A percentile compares a stretch with the other conserved stretches of the same genome.
phyloP scores from a whole-genome alignment of 2,797 vertebrate genomes.

The Scolopax rusticola region DNA sequence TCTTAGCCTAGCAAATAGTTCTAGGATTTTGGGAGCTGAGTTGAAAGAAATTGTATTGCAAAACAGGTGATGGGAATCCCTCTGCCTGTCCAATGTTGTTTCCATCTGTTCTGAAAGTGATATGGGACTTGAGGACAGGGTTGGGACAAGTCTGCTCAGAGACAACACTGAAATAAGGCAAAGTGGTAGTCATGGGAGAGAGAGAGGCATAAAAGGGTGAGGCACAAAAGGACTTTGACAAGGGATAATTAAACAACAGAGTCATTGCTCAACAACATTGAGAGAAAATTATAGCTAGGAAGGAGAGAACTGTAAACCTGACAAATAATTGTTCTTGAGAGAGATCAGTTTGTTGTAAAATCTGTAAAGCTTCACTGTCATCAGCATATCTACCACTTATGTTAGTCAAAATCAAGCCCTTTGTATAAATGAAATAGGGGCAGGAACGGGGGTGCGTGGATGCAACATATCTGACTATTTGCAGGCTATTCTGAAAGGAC shows the following conservation, averaged over 20 bases:
- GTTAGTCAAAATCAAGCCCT: background rate
- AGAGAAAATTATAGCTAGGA: background rate
- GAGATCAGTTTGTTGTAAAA: background rate
- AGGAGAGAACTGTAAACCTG: background rate
- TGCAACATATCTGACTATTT: background rate
- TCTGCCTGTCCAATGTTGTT: background rate
- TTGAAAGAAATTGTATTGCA: background rate
- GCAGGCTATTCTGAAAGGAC: background rate
- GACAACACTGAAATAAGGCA: background rate
- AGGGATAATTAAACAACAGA: background rate
- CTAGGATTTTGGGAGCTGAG: background rate
- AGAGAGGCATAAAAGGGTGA: background rate
- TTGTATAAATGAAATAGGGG: background rate
- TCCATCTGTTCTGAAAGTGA: background rate
- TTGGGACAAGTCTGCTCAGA: background rate
- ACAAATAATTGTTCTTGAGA: background rate
- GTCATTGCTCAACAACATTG: background rate
- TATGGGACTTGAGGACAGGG: background rate
- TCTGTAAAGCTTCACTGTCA: background rate
- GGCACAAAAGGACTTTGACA: slow-evolving; percentile 3
- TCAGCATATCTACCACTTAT: background rate
- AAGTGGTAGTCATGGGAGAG: background rate
- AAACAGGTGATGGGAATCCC: background rate
- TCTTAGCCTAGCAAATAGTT: background rate
- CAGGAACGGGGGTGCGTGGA: fast-evolving